Evolutionary conservation across 2,888 invertebrate species (phyloP).

Genomic region (Germaria angustata): DNA sequence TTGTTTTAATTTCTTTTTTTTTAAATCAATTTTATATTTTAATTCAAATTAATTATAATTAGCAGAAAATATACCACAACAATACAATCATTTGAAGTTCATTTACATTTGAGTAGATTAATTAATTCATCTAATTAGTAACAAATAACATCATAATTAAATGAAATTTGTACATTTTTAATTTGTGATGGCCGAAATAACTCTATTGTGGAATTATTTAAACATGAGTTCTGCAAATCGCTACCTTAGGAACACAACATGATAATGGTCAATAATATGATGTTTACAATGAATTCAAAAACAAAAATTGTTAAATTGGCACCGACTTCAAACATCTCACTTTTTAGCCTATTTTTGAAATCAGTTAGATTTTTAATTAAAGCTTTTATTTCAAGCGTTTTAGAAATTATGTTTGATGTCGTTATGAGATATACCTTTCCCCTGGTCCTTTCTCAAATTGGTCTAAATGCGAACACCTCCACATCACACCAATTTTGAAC

Average conservation of each 20-base stretch:
- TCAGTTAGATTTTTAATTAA: no score
- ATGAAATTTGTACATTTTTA: slow-evolving; percentile 32
- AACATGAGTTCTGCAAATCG: no score
- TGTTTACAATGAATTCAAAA: neutral
- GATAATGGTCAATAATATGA: slow-evolving; percentile 10
- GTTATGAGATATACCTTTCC: no score
- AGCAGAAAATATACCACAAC: neutral
- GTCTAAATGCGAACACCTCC: no score
- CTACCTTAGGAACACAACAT: neutral
- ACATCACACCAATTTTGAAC: no score
- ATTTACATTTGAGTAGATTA: slow-evolving; percentile 56
- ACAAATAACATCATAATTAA: slow-evolving; percentile 51
- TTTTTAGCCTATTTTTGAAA: no score
- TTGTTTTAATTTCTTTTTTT: slow-evolving; percentile 5
- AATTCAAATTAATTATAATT: slow-evolving; percentile 62
- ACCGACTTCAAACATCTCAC: no score
- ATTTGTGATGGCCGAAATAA: neutral
- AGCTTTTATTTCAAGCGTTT: no score
- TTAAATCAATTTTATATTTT: slow-evolving; percentile 15
- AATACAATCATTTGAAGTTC: slow-evolving; percentile 38
- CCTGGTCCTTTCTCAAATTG: no score
- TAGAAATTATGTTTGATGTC: no score
- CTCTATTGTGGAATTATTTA: neutral
- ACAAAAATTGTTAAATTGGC: no score
- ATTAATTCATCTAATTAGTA: slow-evolving; percentile 50